These are phyloP conservation scores for Ypsolopha sequella DNA, from an alignment of 2,888 invertebrate species.

Conservation along the genomic window DNA sequence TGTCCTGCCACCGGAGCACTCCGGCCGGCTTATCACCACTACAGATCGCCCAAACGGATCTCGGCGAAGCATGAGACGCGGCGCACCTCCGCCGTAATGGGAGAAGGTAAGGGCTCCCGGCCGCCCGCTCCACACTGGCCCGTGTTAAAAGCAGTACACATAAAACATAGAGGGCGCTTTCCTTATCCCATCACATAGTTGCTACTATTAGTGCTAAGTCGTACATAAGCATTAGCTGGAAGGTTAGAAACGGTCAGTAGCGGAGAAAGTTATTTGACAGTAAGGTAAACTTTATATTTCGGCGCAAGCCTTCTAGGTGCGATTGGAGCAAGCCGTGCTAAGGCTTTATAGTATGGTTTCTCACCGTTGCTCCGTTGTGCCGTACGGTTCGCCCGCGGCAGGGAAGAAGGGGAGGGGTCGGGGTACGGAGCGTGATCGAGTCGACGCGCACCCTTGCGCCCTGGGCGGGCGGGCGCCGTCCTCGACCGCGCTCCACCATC, in stretches of 20 bases:
- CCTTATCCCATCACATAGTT: slow-evolving; percentile 79
- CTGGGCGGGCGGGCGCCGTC: slow-evolving; percentile 24
- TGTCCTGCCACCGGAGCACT: slow-evolving; percentile 37
- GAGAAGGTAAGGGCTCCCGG: slow-evolving; percentile 70
- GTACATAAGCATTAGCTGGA: slow-evolving; percentile 50
- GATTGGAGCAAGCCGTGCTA: slow-evolving; percentile 62
- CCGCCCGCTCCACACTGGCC: slow-evolving; percentile 65
- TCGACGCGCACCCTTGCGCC: slow-evolving; percentile 28
- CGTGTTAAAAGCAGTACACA: slow-evolving; percentile 42
- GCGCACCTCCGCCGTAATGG: slow-evolving; percentile 72
- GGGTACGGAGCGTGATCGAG: slow-evolving; percentile 36
- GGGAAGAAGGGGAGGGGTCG: slow-evolving; percentile 36
- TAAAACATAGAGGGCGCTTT: slow-evolving; percentile 75
- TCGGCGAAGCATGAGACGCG: slow-evolving; percentile 63
- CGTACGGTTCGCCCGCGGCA: slow-evolving; percentile 46
- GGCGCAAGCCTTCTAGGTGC: slow-evolving; percentile 59
- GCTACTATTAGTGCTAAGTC: slow-evolving; percentile 56
- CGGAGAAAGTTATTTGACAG: slow-evolving; percentile 55
- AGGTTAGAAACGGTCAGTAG: slow-evolving; percentile 54
- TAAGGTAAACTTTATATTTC: slow-evolving; percentile 23
- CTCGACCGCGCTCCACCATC: slow-evolving; percentile 39
- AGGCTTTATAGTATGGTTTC: slow-evolving; percentile 63
- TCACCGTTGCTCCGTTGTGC: slow-evolving; percentile 62
- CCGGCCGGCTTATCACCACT: slow-evolving; percentile 28
- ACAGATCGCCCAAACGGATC: slow-evolving; percentile 47